These are phyloP conservation scores for Hypothenemus hampei DNA, from an alignment of 1,140 invertebrate species.

Conservation along the genomic window DNA sequence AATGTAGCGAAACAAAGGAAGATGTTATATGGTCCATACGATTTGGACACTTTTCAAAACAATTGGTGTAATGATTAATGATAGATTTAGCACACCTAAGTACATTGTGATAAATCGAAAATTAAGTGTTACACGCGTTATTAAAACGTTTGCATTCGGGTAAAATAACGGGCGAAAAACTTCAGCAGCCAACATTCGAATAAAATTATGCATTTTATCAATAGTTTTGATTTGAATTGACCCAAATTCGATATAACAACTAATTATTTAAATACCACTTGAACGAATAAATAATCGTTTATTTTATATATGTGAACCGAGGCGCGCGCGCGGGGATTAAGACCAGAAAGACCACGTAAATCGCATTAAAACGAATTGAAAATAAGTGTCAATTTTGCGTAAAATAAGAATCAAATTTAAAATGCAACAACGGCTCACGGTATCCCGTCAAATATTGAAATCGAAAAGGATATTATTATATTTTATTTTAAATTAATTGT, in stretches of 20 bases:
- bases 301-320: constrained; percentile 23
- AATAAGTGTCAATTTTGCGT: constrained; percentile 40
- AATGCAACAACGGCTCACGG: constrained; percentile 37
- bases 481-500: constrained; percentile 40
- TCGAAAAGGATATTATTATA: constrained; percentile 45
- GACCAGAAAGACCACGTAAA: too few relatives aligned
- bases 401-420: constrained; percentile 40
- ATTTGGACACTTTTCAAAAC: too few relatives aligned
- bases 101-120: too few relatives aligned
- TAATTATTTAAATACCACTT: constrained; percentile 35
- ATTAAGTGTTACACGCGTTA: too few relatives aligned
- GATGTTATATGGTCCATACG: too few relatives aligned
- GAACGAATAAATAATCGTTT: constrained; percentile 33
- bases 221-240: constrained; percentile 38
- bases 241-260: constrained; percentile 38
- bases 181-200: too few relatives aligned
- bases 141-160: too few relatives aligned
- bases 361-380: too few relatives aligned
- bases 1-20: too few relatives aligned
- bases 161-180: too few relatives aligned
- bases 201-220: constrained; percentile 30
- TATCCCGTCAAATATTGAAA: constrained; percentile 38
- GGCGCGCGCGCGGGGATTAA: constrained; percentile 19
- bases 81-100: too few relatives aligned
- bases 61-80: too few relatives aligned